Percentiles rank a stretch among this genome's conserved stretches.
Conservation (phyloP, 2,888 invertebrate genomes). For the Cordilura impudica region DNA sequence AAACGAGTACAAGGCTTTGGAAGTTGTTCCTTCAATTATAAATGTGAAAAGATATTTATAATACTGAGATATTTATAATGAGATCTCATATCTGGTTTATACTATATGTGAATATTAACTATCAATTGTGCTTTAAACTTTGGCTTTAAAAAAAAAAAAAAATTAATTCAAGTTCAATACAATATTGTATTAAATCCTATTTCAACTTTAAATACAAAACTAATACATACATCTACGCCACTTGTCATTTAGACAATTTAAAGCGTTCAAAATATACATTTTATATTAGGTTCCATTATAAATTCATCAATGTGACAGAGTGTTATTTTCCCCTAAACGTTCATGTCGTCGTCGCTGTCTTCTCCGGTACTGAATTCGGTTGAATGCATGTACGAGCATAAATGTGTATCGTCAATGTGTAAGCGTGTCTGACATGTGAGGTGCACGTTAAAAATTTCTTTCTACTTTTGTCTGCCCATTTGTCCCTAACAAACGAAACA, state of each 20-base stretch:
- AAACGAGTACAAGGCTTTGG: no score
- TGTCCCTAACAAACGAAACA: slow-evolving; percentile 2
- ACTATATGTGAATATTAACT: no score
- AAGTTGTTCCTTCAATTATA: no score
- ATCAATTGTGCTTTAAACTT: no score
- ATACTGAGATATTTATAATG: no score
- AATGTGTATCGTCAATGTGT: slow-evolving; percentile 28
- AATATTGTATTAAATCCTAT: no score
- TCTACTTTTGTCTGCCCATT: neutral
- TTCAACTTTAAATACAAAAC: no score
- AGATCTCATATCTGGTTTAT: no score
- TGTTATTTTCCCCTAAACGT: neutral
- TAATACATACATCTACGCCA: neutral
- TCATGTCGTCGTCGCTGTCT: neutral
- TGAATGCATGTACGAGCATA: neutral
- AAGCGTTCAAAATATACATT: slow-evolving; percentile 21
- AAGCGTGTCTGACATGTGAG: slow-evolving; percentile 41
- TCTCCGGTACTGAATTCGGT: neutral
- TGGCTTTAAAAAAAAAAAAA: no score
- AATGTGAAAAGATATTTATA: no score
- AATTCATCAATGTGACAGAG: slow-evolving; percentile 38
- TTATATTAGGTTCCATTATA: slow-evolving; percentile 25
- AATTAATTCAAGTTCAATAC: no score
- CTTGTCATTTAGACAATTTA: slow-evolving; percentile 31
- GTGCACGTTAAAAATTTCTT: slow-evolving; percentile 24